These are phyloP conservation scores for Oxygymnocypris stewartii DNA, from an alignment of 2,113 vertebrate genomes.

Conservation along the genomic window DNA sequence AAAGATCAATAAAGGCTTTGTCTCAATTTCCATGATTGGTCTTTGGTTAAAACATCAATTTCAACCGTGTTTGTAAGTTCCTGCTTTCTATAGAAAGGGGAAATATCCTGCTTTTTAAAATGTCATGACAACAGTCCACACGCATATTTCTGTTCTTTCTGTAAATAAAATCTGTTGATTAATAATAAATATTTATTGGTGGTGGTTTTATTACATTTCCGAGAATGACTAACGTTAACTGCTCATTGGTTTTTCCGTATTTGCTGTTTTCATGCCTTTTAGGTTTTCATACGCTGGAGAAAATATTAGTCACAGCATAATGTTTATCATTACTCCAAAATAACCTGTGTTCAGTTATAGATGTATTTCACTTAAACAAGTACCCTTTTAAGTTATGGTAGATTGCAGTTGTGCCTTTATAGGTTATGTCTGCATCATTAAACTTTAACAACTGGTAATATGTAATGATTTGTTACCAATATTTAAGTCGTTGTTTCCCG, in stretches of 20 bases:
- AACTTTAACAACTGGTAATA: not conserved
- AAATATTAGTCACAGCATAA: not conserved
- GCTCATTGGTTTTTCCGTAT: not conserved
- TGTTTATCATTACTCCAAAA: not conserved
- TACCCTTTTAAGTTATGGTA: no score
- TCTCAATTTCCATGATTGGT: slow-evolving; percentile 59
- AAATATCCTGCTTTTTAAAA: slow-evolving; percentile 65
- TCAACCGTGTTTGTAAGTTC: slow-evolving; percentile 71
- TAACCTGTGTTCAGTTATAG: not conserved
- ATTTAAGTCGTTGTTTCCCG: not conserved
- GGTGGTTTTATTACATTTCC: slow-evolving; percentile 24
- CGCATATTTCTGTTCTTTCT: slow-evolving; percentile 76
- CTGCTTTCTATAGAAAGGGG: slow-evolving; percentile 66
- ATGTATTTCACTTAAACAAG: not conserved
- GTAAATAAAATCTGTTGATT: slow-evolving; percentile 84
- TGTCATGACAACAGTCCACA: slow-evolving; percentile 70
- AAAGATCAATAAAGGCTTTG: slow-evolving; percentile 57
- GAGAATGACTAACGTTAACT: not conserved
- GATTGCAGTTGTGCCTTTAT: not conserved
- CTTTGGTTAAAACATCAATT: slow-evolving; percentile 65
- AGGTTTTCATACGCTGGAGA: not conserved
- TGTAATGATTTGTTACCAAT: not conserved
- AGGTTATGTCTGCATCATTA: not conserved
- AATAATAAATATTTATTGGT: slow-evolving; percentile 65
- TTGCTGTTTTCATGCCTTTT: not conserved